These are phyloP conservation scores for Tanypteryx hageni DNA, from an alignment of 2,888 invertebrate species.

Conservation along the genomic window DNA sequence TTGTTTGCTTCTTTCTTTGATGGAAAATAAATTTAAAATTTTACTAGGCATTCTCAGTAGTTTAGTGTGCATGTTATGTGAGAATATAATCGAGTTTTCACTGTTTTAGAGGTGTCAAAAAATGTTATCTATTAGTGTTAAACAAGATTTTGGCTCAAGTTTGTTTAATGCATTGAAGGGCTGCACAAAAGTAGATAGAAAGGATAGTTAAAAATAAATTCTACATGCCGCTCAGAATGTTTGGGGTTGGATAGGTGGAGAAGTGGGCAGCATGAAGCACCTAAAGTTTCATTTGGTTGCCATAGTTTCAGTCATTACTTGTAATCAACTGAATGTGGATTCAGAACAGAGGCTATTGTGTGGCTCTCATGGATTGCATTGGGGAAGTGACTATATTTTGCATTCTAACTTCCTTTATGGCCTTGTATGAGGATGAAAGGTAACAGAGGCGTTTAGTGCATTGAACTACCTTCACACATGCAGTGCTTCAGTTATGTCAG, in stretches of 20 bases:
- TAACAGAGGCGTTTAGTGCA: background rate
- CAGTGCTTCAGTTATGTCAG: background rate
- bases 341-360: background rate
- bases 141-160: background rate
- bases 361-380: background rate
- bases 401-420: conserved; percentile 64
- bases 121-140: no score
- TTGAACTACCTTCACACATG: background rate
- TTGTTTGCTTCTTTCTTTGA: no score
- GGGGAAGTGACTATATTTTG: background rate
- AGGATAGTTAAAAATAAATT: conserved; percentile 13
- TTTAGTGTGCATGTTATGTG: no score
- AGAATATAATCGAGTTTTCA: no score
- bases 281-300: background rate
- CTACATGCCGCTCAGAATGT: background rate
- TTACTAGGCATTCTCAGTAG: no score
- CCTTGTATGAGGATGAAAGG: background rate
- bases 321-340: conserved; percentile 3
- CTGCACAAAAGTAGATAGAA: background rate
- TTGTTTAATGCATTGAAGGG: background rate
- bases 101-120: no score
- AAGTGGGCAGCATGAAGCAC: background rate
- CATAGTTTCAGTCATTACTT: background rate
- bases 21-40: no score
- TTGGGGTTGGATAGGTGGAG: background rate